A percentile compares a stretch with the other conserved stretches of the same genome.
These are phyloP conservation scores for Tromatobia lineatoria DNA, from an alignment of 2,888 invertebrate genomes.

Conservation along the genomic window DNA sequence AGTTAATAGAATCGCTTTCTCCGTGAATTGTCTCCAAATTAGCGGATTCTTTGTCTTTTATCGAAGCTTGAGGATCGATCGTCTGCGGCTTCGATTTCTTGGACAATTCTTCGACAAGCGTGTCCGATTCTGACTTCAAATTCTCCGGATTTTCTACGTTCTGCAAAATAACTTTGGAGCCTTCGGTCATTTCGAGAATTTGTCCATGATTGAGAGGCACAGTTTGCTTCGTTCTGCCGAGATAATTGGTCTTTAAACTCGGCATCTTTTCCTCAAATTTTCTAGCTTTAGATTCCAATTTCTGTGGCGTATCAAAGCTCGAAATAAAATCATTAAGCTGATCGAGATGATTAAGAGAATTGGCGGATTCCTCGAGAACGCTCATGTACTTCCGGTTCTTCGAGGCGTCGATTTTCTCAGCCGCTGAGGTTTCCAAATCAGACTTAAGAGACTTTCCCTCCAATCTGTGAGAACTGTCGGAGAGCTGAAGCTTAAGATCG, in stretches of 20 bases:
- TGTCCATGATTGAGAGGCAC: constrained; percentile 33
- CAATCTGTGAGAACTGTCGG: constrained; percentile 75
- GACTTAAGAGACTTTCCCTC: constrained; percentile 66
- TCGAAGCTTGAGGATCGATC: constrained; percentile 10
- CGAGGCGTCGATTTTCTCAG: constrained; percentile 71
- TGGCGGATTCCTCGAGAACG: constrained; percentile 70
- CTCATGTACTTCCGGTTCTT: constrained; percentile 68
- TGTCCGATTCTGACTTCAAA: constrained; percentile 81
- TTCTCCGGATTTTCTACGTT: constrained; percentile 72
- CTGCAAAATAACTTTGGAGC: not conserved
- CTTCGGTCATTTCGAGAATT: constrained; percentile 51
- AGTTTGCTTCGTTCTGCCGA: constrained; percentile 33
- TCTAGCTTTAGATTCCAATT: constrained; percentile 80
- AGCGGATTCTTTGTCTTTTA: constrained; percentile 26
- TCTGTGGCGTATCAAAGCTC: constrained; percentile 68
- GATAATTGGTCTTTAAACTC: constrained; percentile 54
- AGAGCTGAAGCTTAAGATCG: constrained; percentile 75
- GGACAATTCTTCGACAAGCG: constrained; percentile 81
- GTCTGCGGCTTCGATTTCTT: constrained; percentile 76
- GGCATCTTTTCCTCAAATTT: constrained; percentile 85
- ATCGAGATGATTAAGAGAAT: constrained; percentile 54
- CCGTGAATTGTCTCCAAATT: constrained; percentile 29
- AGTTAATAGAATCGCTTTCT: constrained; percentile 66
- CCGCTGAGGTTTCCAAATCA: constrained; percentile 66
- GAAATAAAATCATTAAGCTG: constrained; percentile 34